Conservation (phyloP, 2,888 invertebrate genomes). For the Xylota segnis region DNA sequence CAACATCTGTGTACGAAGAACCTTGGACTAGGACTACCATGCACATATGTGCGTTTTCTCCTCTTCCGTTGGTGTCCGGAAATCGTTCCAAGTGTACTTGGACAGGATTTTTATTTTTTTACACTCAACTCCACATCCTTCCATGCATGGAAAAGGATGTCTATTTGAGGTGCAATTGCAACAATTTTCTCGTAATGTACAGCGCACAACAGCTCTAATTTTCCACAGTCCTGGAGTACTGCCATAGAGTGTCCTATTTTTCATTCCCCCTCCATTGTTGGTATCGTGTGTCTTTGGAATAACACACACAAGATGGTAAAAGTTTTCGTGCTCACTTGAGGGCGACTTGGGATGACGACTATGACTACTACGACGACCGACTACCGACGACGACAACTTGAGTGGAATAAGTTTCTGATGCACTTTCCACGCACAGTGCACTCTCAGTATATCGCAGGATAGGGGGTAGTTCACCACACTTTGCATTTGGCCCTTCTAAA, state of each 20-base stretch:
- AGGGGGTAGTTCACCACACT: conserved; percentile 18
- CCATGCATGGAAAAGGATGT: conserved; percentile 41
- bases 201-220: conserved; percentile 48
- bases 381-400: conserved; percentile 60
- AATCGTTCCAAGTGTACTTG: conserved; percentile 53
- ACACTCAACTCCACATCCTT: conserved; percentile 14
- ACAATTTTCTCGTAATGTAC: conserved; percentile 59
- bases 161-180: conserved; percentile 60
- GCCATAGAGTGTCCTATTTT: conserved; percentile 36
- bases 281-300: conserved; percentile 27
- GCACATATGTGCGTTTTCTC: conserved; percentile 11
- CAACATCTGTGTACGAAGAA: conserved; percentile 5
- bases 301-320: conserved; percentile 59
- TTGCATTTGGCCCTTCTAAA: conserved; percentile 54
- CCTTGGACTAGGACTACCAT: background rate
- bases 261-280: conserved; percentile 1
- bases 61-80: conserved; percentile 3
- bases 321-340: conserved; percentile 69
- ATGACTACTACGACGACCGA: conserved; percentile 52
- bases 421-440: conserved; percentile 62
- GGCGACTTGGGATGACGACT: conserved; percentile 50
- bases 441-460: conserved; percentile 6
- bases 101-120: conserved; percentile 12
- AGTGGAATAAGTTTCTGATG: conserved; percentile 71
- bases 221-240: conserved; percentile 13